These are phyloP conservation scores for Nemurella pictetii DNA, from an alignment of 2,888 invertebrate genomes.

Conservation along the genomic window DNA sequence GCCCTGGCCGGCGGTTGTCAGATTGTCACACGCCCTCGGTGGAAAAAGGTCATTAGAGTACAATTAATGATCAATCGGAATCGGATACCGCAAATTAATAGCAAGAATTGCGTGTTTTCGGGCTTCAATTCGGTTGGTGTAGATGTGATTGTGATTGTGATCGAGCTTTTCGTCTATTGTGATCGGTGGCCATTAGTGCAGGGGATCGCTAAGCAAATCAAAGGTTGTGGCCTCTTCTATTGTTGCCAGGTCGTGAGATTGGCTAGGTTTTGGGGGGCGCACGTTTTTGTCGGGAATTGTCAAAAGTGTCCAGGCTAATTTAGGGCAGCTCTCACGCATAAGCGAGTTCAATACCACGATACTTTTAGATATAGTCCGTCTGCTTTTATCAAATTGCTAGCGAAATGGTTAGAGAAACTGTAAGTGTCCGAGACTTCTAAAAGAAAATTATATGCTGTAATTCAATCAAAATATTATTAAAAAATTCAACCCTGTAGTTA, in stretches of 20 bases:
- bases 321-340: too few relatives aligned
- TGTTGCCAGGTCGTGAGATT: slow-evolving; percentile 22
- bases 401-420: too few relatives aligned
- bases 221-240: neutral
- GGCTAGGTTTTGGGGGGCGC: neutral
- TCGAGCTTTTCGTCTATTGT: neutral
- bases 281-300: neutral
- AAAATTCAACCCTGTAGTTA: neutral
- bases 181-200: too few relatives aligned
- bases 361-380: too few relatives aligned
- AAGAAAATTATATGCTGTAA: neutral
- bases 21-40: slow-evolving; percentile 6
- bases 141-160: neutral
- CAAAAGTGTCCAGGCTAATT: neutral
- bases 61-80: neutral
- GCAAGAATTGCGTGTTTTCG: neutral
- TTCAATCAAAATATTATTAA: neutral
- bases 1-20: neutral
- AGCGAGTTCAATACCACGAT: too few relatives aligned
- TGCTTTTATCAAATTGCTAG: too few relatives aligned
- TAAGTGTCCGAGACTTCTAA: neutral
- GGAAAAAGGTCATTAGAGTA: neutral
- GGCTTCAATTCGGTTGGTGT: neutral
- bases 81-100: slow-evolving; percentile 19
- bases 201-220: neutral